Evolutionary conservation across 2,113 vertebrate genomes (phyloP).

Genomic region (Thunnus thynnus): DNA sequence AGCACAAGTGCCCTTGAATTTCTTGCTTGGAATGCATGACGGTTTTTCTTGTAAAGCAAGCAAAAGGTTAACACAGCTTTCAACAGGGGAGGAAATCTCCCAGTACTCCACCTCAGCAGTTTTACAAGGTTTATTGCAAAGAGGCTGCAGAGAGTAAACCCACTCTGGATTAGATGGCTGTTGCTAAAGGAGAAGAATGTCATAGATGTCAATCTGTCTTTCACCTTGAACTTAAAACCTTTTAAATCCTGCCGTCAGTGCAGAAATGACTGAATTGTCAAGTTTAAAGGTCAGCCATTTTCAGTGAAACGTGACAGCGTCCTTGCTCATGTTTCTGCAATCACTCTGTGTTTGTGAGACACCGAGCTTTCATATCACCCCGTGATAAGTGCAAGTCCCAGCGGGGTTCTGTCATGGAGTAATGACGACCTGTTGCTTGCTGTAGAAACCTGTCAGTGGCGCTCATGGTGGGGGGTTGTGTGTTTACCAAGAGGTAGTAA

Average conservation of each 20-base stretch:
- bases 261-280: slow-evolving; percentile 10
- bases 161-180: slow-evolving; percentile 52
- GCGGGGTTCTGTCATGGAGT: slow-evolving; percentile 2
- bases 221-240: slow-evolving; percentile 54
- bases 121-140: slow-evolving; percentile 72
- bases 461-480: slow-evolving; percentile 33
- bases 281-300: slow-evolving; percentile 45
- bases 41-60: slow-evolving; percentile 75
- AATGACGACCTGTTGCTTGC: slow-evolving; percentile 1
- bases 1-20: slow-evolving; percentile 70
- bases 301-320: slow-evolving; percentile 16
- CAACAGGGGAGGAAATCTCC: slow-evolving; percentile 40
- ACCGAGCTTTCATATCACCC: neutral
- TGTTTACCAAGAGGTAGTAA: slow-evolving; percentile 73
- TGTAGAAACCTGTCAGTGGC: slow-evolving; percentile 21
- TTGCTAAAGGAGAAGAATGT: slow-evolving; percentile 63
- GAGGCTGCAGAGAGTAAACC: slow-evolving; percentile 51
- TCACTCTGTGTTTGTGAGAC: slow-evolving; percentile 12
- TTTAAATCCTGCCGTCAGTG: neutral
- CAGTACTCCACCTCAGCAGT: slow-evolving; percentile 28
- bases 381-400: slow-evolving; percentile 17
- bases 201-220: slow-evolving; percentile 38
- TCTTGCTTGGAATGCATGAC: slow-evolving; percentile 61
- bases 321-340: slow-evolving; percentile 27
- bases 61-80: slow-evolving; percentile 79